Conservation (phyloP, 2,797 vertebrate species). For the Aeoliscus strigatus region DNA sequence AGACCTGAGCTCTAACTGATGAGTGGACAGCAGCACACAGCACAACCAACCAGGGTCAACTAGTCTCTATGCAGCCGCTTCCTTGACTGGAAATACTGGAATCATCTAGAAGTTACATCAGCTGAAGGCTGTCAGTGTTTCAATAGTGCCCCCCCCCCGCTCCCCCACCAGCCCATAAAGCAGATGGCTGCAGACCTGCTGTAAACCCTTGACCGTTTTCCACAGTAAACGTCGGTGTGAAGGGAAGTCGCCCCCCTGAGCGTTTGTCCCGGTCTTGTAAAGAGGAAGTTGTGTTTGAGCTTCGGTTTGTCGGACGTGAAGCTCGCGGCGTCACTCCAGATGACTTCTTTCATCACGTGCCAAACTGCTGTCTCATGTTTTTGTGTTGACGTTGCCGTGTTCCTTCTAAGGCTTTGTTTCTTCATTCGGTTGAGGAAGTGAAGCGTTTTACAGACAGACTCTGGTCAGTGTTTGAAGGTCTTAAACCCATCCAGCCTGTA, state of each 20-base stretch:
- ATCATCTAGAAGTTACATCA: no score
- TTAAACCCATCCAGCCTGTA: conserved; percentile 3
- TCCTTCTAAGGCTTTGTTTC: conserved; percentile 57
- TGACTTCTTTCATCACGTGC: conserved; percentile 5
- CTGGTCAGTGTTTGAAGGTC: conserved; percentile 30
- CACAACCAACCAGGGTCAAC: no score
- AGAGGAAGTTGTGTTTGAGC: conserved; percentile 50
- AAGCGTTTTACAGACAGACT: conserved; percentile 38
- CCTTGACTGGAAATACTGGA: no score
- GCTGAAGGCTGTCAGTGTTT: no score
- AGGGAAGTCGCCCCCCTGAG: conserved; percentile 22
- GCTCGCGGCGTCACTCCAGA: no score
- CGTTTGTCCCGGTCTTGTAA: conserved; percentile 19
- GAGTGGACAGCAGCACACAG: no score
- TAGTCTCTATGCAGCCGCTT: no score
- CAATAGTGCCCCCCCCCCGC: no score
- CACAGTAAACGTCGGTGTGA: conserved; percentile 37
- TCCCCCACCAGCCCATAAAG: conserved; percentile 42
- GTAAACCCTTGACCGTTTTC: conserved; percentile 50
- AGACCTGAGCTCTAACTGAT: no score
- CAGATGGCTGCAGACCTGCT: conserved; percentile 14
- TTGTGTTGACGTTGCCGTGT: conserved; percentile 7
- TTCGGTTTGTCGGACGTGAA: no score
- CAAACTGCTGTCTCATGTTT: conserved; percentile 17
- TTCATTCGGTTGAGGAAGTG: conserved; percentile 42